Evolutionary conservation across 37 sponge, comb jelly and placozoan genomes (phyloP), one percentile per base, ranked within the genome.

Genomic region (Agelas oroides): DNA sequence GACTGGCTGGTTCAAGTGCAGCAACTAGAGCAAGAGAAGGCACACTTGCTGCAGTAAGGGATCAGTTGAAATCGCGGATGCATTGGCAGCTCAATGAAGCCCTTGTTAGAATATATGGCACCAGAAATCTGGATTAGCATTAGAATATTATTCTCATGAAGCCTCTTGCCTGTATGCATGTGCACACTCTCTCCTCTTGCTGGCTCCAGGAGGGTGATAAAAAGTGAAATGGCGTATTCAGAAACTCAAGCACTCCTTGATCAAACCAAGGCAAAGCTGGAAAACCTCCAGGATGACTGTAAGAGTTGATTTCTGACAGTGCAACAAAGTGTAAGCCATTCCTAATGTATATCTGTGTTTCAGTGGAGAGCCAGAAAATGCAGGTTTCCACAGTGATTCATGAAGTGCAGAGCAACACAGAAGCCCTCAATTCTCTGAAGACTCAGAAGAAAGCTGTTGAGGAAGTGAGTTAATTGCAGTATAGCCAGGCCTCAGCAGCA

Each of bases 181-280:
- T 40, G 5, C 40, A 5, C 25, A 73, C 40, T 25, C 46, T 8
- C 3, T 46, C 3, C 8, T 46, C 46, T 46, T 46, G 46, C 8
- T 3, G 3, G 46, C 3, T 8, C 1, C 62, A 82, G 83, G 73
- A 28, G 73, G 40, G 35, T 82, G 27, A 71, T 70, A 52, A 53
- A 72, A 24, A 70, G 71, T 27, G 71, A 71, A 56, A 72, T 14
- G 16, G 83, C 83, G 20, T 82, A 82, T 27, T 82, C 83, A 11
- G 63, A 82, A 59, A 39, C 63, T 41, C 71, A 35, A 40, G 34
- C 35, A 15, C n/a, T 36, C 52, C 24, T 82, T 60, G 72, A 82
- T 30, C 37, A 38, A 16, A 11, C 58, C 46, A 56, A 34, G 27
- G 28, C 41, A 36, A 32, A 23, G 41, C 31, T 24, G 27, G 13